Evolutionary conservation across 2,113 vertebrate species (phyloP), one percentile per base, ranked within the genome.

Genomic region (Malurus elegans): DNA sequence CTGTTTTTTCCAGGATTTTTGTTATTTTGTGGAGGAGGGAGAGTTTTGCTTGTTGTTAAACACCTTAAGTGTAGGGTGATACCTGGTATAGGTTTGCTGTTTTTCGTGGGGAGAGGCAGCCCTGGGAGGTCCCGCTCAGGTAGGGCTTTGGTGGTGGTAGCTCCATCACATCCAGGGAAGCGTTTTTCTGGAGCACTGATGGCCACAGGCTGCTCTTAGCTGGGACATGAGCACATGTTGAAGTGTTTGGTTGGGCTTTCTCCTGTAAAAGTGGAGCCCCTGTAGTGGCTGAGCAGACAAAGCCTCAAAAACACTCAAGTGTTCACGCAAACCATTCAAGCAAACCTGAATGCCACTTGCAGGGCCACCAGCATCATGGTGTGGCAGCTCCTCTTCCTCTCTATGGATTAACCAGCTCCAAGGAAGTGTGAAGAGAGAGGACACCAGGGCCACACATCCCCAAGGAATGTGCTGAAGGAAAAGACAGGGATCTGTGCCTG

Each of bases 381-480:
- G 51, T 71, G 64, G 32, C 36, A 34, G 15, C 44, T 87, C 7
- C 57, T 86, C 57, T 74, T 88, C 71, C 44, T 78, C 45, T 65
- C 72, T 44, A 2, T 25, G 40, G 64, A 28, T 74, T 50, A 51
- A 40, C 7, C 16, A 57, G 32, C 72, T 84, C n/a, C 65, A 21
- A 58, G 73, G 23, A 61, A 28, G n/a, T 2, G 3, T 48, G 29
- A 51, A 48, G 54, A 57, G 58, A 70, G 40, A 23, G 36, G 76
- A 18, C 38, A n/a, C 25, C 1, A 2, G 1, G 3, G 51, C 74
- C 51, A 29, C 42, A 14, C 0, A 0, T 80, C 42, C 42, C 60
- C 51, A 32, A 1, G 23, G 57, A 70, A 42, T 1, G 1, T 56
- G 32, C 51, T 53, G 54, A 57, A 53, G 42, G 38, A 62, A 42